Evolutionary conservation across 2,113 vertebrate species (phyloP).

Genomic region (Ceyx margarethae): DNA sequence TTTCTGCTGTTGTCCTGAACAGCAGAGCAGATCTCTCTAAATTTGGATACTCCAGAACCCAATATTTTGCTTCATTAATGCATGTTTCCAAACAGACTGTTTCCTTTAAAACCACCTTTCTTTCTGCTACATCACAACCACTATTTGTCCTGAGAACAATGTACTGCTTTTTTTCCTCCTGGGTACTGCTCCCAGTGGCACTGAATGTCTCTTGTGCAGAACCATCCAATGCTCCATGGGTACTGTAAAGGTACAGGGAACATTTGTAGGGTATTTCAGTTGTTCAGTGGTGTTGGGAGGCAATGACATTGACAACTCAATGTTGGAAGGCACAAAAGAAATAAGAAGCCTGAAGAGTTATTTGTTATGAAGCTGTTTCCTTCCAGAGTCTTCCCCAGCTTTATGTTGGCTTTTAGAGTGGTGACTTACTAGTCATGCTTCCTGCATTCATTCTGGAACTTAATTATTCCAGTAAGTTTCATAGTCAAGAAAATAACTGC

Average conservation of each 20-base stretch:
- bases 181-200: background rate
- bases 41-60: background rate
- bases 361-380: background rate
- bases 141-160: background rate
- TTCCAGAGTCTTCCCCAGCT: background rate
- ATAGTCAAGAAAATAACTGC: background rate
- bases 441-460: background rate
- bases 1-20: background rate
- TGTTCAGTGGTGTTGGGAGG: background rate
- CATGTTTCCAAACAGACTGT: background rate
- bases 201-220: fast-evolving
- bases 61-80: background rate
- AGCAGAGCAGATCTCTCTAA: background rate
- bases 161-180: background rate
- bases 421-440: background rate
- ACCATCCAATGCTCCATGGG: background rate
- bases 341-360: background rate
- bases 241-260: background rate
- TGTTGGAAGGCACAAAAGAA: background rate
- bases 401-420: background rate
- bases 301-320: background rate
- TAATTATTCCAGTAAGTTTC: background rate
- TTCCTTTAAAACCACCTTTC: background rate
- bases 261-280: background rate
- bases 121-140: background rate